Conservation (phyloP, 2,113 vertebrate species). For the Cacatua alba region DNA sequence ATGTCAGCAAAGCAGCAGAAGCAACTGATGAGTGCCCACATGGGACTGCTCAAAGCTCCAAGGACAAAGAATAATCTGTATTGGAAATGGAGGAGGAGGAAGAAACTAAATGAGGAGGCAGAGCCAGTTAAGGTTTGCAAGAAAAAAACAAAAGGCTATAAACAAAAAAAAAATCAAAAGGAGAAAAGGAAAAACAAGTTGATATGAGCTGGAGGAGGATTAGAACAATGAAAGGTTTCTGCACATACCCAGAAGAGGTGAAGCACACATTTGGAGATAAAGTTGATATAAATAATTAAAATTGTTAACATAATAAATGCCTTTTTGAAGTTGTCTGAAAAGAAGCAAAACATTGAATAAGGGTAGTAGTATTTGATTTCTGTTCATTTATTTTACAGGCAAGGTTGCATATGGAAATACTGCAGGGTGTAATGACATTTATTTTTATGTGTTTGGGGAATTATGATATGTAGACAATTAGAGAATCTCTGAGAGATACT, state of each 20-base stretch:
- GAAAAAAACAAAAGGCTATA: neutral
- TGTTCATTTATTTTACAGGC: neutral
- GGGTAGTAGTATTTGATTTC: neutral
- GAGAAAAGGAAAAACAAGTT: neutral
- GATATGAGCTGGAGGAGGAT: neutral
- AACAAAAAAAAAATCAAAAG: neutral
- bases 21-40: conserved; percentile 37
- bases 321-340: neutral
- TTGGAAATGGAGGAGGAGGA: conserved; percentile 54
- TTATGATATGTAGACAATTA: neutral
- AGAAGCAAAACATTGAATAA: neutral
- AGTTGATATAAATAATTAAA: neutral
- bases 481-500: neutral
- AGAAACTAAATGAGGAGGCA: conserved; percentile 57
- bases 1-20: conserved; percentile 51
- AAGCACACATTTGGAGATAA: neutral
- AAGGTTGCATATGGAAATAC: neutral
- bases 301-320: neutral
- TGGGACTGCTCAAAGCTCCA: conserved; percentile 49
- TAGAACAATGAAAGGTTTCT: neutral
- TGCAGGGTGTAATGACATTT: neutral
- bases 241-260: neutral
- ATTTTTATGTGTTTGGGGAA: neutral
- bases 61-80: conserved; percentile 56
- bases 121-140: conserved; percentile 37